Conservation (phyloP, 2,888 invertebrate species). For the Pristionchus fissidentatus region DNA sequence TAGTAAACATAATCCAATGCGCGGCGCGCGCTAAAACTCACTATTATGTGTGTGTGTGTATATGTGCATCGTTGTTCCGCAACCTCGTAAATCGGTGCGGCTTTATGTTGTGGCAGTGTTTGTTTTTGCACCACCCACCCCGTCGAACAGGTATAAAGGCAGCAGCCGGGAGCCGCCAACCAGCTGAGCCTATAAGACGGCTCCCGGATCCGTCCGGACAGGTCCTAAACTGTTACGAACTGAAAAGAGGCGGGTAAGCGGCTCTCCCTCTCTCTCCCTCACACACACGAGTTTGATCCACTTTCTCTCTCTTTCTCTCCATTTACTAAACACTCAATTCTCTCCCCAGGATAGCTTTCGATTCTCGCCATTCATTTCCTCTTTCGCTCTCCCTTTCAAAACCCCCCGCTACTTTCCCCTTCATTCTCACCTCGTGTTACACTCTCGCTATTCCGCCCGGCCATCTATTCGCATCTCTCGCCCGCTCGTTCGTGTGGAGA, state of each 20-base stretch:
- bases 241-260: conserved; percentile 17
- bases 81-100: not conserved
- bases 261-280: too few relatives aligned
- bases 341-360: too few relatives aligned
- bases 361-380: conserved; percentile 31
- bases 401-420: conserved; percentile 28
- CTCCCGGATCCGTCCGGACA: conserved; percentile 21
- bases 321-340: conserved; percentile 18
- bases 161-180: too few relatives aligned
- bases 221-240: conserved; percentile 39
- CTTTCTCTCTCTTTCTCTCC: conserved; percentile 28
- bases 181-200: too few relatives aligned
- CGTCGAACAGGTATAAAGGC: not conserved
- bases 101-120: not conserved
- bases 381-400: not conserved
- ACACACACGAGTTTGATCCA: conserved; percentile 34
- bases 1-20: too few relatives aligned
- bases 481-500: conserved; percentile 39
- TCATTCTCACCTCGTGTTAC: not conserved
- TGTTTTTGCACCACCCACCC: not conserved
- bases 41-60: not conserved
- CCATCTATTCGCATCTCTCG: not conserved
- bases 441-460: not conserved
- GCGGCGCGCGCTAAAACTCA: not conserved
- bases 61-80: not conserved